Evolutionary conservation across 2,113 vertebrate genomes (phyloP).

Genomic region (Muntiacus reevesi): DNA sequence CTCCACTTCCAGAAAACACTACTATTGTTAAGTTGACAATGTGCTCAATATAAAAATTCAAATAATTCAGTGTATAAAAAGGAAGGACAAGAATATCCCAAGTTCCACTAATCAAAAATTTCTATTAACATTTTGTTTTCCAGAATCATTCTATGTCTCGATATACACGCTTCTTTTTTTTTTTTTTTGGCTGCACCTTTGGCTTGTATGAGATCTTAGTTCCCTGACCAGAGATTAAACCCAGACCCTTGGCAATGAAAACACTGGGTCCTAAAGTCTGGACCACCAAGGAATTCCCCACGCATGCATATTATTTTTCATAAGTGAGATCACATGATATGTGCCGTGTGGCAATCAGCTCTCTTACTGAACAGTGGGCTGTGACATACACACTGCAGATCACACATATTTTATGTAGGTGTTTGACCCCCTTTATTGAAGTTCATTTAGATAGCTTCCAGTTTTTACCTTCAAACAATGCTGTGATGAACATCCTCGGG

Average conservation of each 20-base stretch:
- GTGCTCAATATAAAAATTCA: neutral
- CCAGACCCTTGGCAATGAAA: neutral
- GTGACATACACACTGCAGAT: neutral
- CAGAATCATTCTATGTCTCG: neutral
- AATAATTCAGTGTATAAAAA: neutral
- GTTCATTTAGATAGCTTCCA: neutral
- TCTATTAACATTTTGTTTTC: neutral
- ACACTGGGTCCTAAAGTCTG: neutral
- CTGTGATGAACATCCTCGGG: neutral
- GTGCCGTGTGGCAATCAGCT: neutral
- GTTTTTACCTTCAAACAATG: neutral
- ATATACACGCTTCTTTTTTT: neutral
- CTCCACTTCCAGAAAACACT: constrained; percentile 1
- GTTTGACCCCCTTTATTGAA: neutral
- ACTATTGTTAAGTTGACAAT: neutral
- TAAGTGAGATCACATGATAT: neutral
- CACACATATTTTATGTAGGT: neutral
- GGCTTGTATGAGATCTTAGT: neutral
- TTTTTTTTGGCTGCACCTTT: neutral
- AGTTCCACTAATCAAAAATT: neutral
- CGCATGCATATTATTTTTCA: neutral
- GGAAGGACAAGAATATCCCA: neutral
- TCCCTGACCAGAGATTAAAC: neutral
- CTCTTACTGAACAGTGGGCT: neutral
- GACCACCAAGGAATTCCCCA: neutral